These are phyloP conservation scores for Chydorus sphaericus DNA, from an alignment of 2,888 invertebrate genomes.

Conservation along the genomic window DNA sequence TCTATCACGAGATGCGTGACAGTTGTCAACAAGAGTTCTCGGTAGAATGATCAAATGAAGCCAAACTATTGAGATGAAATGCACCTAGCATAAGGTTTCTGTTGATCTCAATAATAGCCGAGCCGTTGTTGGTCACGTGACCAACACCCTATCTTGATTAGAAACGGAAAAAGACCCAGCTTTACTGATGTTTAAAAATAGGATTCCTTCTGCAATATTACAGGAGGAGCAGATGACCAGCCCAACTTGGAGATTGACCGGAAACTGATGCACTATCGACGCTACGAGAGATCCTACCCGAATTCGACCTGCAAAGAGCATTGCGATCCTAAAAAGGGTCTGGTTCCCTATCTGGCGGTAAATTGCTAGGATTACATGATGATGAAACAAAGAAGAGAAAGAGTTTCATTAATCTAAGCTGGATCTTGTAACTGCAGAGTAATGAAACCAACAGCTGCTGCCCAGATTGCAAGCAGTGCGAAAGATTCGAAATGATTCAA, in stretches of 20 bases:
- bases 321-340: constrained; percentile 25
- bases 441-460: constrained; percentile 34
- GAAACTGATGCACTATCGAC: constrained; percentile 27
- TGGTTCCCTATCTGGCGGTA: constrained; percentile 9
- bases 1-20: too few species aligned
- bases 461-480: constrained; percentile 37
- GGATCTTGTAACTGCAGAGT: constrained; percentile 23
- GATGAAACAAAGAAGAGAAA: background rate
- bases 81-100: too few species aligned
- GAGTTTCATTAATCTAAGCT: background rate
- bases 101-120: too few species aligned
- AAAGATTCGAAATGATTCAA: constrained; percentile 30
- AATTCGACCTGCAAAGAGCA: constrained; percentile 33
- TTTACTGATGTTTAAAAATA: too few species aligned
- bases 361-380: background rate
- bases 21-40: too few species aligned
- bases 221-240: constrained; percentile 27
- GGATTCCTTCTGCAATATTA: constrained; percentile 10
- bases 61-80: too few species aligned
- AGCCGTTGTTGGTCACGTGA: too few species aligned
- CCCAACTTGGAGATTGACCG: constrained; percentile 27
- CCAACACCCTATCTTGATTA: too few species aligned
- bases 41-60: too few species aligned
- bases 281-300: constrained; percentile 26
- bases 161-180: too few species aligned